These are phyloP conservation scores for Battus philenor DNA, from an alignment of 1,140 invertebrate genomes.

Conservation along the genomic window DNA sequence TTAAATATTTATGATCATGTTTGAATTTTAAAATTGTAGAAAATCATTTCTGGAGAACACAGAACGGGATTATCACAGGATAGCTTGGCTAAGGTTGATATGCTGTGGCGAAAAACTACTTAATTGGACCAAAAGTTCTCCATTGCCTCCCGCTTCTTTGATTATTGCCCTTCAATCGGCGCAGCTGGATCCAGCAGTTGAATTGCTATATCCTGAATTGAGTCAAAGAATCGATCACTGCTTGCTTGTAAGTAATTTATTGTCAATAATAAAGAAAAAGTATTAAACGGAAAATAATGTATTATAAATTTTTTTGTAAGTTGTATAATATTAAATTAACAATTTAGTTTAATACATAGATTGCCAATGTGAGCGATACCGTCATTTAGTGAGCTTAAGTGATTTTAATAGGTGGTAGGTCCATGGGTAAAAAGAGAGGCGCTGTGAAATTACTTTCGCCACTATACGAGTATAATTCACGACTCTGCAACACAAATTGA, in stretches of 20 bases:
- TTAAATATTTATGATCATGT: too few species aligned
- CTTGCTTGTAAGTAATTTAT: constrained; percentile 41
- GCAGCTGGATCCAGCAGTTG: constrained; percentile 47
- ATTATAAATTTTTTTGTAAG: too few species aligned
- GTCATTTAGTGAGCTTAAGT: too few species aligned
- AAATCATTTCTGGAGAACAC: constrained; percentile 39
- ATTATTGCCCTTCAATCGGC: constrained; percentile 41
- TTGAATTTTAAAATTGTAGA: constrained; percentile 32
- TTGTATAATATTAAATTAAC: constrained; percentile 18
- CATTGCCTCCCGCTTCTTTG: constrained; percentile 43
- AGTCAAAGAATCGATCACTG: constrained; percentile 28
- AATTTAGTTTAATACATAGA: too few species aligned
- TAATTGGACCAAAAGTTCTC: constrained; percentile 41
- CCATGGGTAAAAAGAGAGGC: too few species aligned
- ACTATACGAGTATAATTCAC: too few species aligned
- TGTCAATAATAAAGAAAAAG: too few species aligned
- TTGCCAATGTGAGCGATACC: too few species aligned
- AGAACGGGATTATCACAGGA: constrained; percentile 30
- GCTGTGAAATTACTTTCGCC: too few species aligned
- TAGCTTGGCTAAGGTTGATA: constrained; percentile 44
- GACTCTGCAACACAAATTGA: too few species aligned
- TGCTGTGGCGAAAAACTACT: constrained; percentile 33
- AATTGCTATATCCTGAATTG: constrained; percentile 46
- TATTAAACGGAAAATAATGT: too few species aligned
- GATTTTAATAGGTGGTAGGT: too few species aligned